These are phyloP conservation scores for Euura lappo DNA, from an alignment of 1,140 invertebrate species.

Conservation along the genomic window DNA sequence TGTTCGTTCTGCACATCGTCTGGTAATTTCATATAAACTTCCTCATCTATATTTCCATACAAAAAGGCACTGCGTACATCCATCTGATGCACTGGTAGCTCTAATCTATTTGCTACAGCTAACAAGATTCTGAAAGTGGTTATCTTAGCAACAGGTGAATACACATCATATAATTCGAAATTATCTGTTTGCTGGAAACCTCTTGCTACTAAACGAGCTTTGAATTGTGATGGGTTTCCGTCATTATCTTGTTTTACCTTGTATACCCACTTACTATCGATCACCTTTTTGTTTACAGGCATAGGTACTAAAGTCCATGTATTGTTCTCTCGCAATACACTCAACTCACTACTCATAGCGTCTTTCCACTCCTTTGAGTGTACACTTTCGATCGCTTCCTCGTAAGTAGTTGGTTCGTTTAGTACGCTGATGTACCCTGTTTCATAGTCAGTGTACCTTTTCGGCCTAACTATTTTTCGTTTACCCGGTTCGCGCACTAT, in stretches of 20 bases:
- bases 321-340: slow-evolving; percentile 38
- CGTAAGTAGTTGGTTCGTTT: slow-evolving; percentile 12
- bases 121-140: slow-evolving; percentile 41
- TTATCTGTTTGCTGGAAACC: slow-evolving; percentile 35
- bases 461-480: no score
- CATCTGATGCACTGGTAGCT: slow-evolving; percentile 32
- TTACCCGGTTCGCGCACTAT: no score
- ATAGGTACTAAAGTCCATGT: slow-evolving; percentile 38
- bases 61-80: no score
- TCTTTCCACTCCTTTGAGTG: slow-evolving; percentile 40
- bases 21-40: slow-evolving; percentile 36
- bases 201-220: slow-evolving; percentile 40
- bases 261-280: slow-evolving; percentile 44
- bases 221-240: slow-evolving; percentile 22
- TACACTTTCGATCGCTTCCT: background rate
- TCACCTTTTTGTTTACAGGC: slow-evolving; percentile 28
- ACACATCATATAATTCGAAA: slow-evolving; percentile 42
- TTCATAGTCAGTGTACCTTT: no score
- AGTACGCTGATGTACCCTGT: no score
- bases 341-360: slow-evolving; percentile 42
- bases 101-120: slow-evolving; percentile 27
- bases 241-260: slow-evolving; percentile 30
- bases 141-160: slow-evolving; percentile 41
- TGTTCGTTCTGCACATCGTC: slow-evolving; percentile 21
- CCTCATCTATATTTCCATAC: no score